These are phyloP conservation scores for Mamestra brassicae DNA, from an alignment of 2,888 invertebrate species.

Conservation along the genomic window DNA sequence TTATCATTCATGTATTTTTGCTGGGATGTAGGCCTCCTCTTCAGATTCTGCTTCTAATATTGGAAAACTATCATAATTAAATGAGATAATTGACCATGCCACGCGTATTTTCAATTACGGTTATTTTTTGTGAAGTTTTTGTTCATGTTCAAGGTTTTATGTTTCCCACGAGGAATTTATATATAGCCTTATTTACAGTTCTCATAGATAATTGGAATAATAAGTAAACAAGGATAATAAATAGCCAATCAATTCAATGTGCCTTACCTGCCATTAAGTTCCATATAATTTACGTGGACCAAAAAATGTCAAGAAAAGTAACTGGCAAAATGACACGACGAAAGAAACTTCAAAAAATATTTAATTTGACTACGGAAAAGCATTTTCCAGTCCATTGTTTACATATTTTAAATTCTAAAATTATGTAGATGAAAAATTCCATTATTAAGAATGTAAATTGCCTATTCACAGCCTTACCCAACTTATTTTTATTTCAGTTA, in stretches of 20 bases:
- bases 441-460: neutral
- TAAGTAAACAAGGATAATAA: neutral
- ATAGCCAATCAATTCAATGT: neutral
- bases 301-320: neutral
- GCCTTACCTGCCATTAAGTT: neutral
- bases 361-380: neutral
- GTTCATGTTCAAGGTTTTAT: constrained; percentile 31
- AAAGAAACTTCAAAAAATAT: neutral
- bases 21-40: neutral
- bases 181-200: neutral
- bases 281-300: neutral
- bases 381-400: neutral
- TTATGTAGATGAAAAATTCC: neutral
- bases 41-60: neutral
- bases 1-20: no score
- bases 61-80: neutral
- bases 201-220: neutral
- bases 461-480: neutral
- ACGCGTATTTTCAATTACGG: constrained; percentile 25
- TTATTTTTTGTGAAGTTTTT: constrained; percentile 26
- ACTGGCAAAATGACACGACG: neutral
- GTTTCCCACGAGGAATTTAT: constrained; percentile 39
- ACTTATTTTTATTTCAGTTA: neutral
- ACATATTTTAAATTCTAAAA: neutral
- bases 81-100: constrained; percentile 24